Evolutionary conservation across 1,140 invertebrate species (phyloP), one percentile per base, ranked within the genome.

Genomic region (Lepidurus packardi): DNA sequence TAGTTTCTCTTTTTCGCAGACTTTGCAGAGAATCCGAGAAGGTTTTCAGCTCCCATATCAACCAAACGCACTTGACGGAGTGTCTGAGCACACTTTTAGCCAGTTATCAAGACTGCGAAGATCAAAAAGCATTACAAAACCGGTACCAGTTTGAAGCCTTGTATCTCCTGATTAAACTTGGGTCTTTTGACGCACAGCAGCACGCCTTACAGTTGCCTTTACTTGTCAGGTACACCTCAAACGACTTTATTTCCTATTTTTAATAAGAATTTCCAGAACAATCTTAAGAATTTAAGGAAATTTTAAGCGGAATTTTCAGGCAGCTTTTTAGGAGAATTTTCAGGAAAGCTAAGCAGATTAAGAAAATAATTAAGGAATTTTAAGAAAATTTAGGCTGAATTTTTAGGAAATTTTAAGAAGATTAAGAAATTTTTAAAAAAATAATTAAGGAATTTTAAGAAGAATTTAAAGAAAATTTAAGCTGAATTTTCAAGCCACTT

Each of bases 51-150:
- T 81, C 83, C 7, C 82, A 83, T 47, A 85, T 86, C 73, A 86
- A 86, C 77, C 78, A 82, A 75, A 85, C 84, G 34, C 85, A 86
- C 76, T 80, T 83, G 21, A 83, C 84, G 76, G 85, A 86, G 80
- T 85, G 84, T 81, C 78, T 86, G n/a, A 85, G 85, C 13, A 65
- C 53, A 7, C 53, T 65, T 7, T 65, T 65, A 16, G 53, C 53
- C 53, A n/a, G 53, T 65, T 65, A 65, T 65, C 53, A 65, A 16
- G 53, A 65, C 21, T 21, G 53, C 21, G 9, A 65, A 65, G 53
- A 65, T 65, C 53, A 65, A 16, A 65, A 16, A 8, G 53, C 53
- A 65, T n/a, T 65, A 65, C 16, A 16, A 65, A 65, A 65, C 53
- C 53, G 53, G 0, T n/a, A 21, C 21, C 9, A 65, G 1, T 65